phyloP scores from a whole-genome alignment of 2,113 vertebrate species.

The Microcebus murinus region DNA sequence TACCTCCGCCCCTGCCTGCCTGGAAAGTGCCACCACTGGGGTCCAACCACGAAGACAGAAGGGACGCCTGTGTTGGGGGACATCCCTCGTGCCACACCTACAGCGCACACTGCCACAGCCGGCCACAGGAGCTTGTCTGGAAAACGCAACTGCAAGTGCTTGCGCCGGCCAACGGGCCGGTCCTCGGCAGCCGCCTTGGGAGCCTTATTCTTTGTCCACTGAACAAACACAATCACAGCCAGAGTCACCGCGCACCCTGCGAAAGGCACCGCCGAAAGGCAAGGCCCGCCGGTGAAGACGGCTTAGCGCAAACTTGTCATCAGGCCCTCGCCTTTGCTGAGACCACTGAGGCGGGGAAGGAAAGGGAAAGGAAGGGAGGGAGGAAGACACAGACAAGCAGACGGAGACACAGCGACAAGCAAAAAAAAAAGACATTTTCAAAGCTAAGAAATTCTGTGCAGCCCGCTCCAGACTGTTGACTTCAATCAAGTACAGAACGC shows the following conservation, averaged over 20 bases:
- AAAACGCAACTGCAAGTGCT: background rate
- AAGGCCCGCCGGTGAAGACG: fast-evolving
- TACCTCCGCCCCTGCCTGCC: background rate
- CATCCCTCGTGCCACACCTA: background rate
- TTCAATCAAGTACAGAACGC: background rate
- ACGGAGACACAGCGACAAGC: background rate
- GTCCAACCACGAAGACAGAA: background rate
- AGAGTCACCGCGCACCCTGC: background rate
- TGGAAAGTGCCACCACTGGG: no score
- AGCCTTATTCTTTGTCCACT: background rate
- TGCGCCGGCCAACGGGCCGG: background rate
- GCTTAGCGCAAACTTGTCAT: background rate
- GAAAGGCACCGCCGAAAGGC: background rate
- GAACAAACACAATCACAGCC: background rate
- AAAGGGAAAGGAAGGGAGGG: background rate
- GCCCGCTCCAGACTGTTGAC: background rate
- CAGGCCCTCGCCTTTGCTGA: background rate
- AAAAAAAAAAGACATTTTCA: background rate
- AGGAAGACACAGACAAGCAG: background rate
- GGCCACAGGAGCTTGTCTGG: fast-evolving
- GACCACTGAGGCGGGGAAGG: background rate
- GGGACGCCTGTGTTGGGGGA: background rate
- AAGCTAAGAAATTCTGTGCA: background rate
- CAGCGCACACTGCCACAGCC: background rate
- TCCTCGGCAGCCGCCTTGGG: background rate